Evolutionary conservation across 2,888 invertebrate species (phyloP).

Genomic region (Xestoiulus laeticollis): DNA sequence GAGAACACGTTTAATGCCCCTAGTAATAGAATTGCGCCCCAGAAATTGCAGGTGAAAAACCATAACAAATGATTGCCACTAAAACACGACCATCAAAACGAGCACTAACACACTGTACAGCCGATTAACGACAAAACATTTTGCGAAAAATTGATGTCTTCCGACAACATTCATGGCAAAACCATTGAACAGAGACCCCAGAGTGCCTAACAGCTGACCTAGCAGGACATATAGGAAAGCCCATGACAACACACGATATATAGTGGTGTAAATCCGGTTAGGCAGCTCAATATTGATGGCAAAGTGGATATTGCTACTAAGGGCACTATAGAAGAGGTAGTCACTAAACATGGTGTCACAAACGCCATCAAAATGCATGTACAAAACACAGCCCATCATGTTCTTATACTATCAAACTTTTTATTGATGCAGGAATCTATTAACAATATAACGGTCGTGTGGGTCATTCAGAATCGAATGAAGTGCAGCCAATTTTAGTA

Average conservation of each 20-base stretch:
- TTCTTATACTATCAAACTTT: background rate
- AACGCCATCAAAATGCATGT: background rate
- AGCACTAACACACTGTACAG: slow-evolving; percentile 2
- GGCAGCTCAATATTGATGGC: slow-evolving; percentile 5
- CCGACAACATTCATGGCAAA: slow-evolving; percentile 28
- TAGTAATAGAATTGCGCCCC: slow-evolving; percentile 18
- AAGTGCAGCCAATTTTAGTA: no score
- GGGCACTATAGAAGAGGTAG: background rate
- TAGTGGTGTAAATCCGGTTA: background rate
- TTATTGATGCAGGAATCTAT: slow-evolving; percentile 2
- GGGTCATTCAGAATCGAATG: no score
- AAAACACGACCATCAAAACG: slow-evolving; percentile 10
- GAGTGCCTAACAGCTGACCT: background rate
- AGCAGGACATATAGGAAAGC: background rate
- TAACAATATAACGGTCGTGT: background rate
- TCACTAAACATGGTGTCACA: background rate
- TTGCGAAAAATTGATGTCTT: slow-evolving; percentile 24
- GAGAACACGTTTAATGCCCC: background rate
- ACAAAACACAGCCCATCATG: background rate
- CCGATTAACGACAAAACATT: slow-evolving; percentile 29
- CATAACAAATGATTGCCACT: slow-evolving; percentile 23
- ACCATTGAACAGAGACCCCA: slow-evolving; percentile 14
- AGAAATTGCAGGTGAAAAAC: slow-evolving; percentile 34
- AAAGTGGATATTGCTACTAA: slow-evolving; percentile 7
- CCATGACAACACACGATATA: background rate